phyloP scores from a whole-genome alignment of 1,140 invertebrate species.

The Neodiprion pinetum region DNA sequence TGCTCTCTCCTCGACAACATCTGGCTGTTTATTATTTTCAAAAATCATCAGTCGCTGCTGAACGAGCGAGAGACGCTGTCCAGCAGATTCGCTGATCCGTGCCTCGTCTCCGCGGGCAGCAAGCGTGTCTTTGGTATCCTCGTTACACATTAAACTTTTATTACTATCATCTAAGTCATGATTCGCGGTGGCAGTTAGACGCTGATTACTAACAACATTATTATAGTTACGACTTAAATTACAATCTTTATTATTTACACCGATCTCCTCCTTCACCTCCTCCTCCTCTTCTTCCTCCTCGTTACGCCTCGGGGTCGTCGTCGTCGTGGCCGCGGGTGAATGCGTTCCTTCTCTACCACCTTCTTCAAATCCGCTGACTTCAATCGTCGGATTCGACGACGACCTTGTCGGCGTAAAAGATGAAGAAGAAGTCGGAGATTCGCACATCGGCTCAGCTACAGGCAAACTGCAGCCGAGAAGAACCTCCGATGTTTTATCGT shows the following conservation, averaged over 20 bases:
- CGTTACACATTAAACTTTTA: slow-evolving; percentile 31
- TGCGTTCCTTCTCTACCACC: not conserved
- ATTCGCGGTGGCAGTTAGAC: slow-evolving; percentile 43
- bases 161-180: slow-evolving; percentile 40
- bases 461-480: not conserved
- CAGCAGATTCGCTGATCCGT: slow-evolving; percentile 11
- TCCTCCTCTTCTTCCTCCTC: slow-evolving; percentile 31
- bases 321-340: slow-evolving; percentile 42
- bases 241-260: slow-evolving; percentile 23
- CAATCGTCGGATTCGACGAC: slow-evolving; percentile 46
- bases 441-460: not conserved
- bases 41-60: slow-evolving; percentile 48
- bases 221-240: slow-evolving; percentile 32
- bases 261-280: slow-evolving; percentile 24
- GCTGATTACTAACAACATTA: slow-evolving; percentile 33
- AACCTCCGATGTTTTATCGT: slow-evolving; percentile 36
- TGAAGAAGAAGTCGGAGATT: not conserved
- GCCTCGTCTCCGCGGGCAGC: slow-evolving; percentile 19
- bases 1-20: slow-evolving; percentile 27
- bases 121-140: slow-evolving; percentile 50
- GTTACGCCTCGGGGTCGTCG: slow-evolving; percentile 7
- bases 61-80: slow-evolving; percentile 41
- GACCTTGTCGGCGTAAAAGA: slow-evolving; percentile 47
- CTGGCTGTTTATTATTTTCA: slow-evolving; percentile 35
- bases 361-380: slow-evolving; percentile 18